Conservation (phyloP, 1,140 invertebrate genomes). For the Tachypleus tridentatus region DNA sequence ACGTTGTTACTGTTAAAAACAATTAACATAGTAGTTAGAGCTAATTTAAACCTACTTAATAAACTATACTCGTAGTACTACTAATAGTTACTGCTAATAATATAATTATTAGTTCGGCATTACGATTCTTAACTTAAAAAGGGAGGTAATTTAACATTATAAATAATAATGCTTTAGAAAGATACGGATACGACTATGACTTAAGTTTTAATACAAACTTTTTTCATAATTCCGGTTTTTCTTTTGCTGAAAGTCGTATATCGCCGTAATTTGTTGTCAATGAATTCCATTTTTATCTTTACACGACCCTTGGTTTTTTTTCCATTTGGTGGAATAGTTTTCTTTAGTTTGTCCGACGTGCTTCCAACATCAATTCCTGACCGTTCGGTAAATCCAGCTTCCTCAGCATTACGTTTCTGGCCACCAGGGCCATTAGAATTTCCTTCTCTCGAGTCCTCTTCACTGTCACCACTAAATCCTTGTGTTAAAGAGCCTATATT, state of each 20-base stretch:
- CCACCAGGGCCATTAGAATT: slow-evolving; percentile 10
- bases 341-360: slow-evolving; percentile 16
- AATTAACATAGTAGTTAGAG: no score
- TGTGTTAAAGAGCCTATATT: neutral
- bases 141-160: no score
- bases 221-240: slow-evolving; percentile 99
- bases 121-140: no score
- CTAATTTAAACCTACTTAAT: no score
- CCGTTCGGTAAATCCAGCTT: slow-evolving; percentile 11
- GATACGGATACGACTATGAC: no score
- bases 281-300: slow-evolving; percentile 99
- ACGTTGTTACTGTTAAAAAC: no score
- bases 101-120: no score
- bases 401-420: slow-evolving; percentile 6
- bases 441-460: slow-evolving; percentile 11
- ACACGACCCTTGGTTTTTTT: slow-evolving; percentile 99
- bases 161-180: no score
- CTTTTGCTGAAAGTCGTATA: slow-evolving; percentile 99
- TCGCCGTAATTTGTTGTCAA: slow-evolving; percentile 95
- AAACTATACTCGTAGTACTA: no score
- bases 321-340: slow-evolving; percentile 38
- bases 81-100: no score
- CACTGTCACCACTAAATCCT: slow-evolving; percentile 4
- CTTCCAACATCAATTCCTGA: slow-evolving; percentile 6
- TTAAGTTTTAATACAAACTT: slow-evolving; percentile 47